Conservation (phyloP, 2,888 invertebrate genomes). For the Scaptomyza reducta region DNA sequence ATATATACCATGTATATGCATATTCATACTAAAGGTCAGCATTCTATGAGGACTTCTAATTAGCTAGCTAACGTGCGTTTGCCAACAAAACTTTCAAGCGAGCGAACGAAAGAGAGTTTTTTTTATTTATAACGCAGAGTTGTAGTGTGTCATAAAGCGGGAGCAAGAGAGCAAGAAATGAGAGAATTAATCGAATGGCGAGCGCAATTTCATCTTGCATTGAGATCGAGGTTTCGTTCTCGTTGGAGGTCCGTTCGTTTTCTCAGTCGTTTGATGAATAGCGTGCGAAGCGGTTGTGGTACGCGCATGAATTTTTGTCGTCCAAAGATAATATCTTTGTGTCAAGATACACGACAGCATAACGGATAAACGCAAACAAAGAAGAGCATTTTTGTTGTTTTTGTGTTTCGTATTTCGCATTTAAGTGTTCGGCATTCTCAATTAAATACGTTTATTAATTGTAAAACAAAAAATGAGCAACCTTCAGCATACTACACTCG, state of each 20-base stretch:
- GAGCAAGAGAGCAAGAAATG: background rate
- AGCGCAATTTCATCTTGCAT: slow-evolving; percentile 22
- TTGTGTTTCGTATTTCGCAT: background rate
- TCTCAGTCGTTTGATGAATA: slow-evolving; percentile 57
- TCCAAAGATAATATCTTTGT: slow-evolving; percentile 31
- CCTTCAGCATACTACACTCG: slow-evolving; percentile 51
- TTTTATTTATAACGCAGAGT: slow-evolving; percentile 4
- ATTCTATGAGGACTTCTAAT: slow-evolving; percentile 6
- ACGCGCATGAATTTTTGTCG: slow-evolving; percentile 57
- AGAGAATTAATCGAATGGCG: background rate
- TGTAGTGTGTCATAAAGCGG: slow-evolving; percentile 13
- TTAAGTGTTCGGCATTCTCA: slow-evolving; percentile 24
- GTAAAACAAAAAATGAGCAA: slow-evolving; percentile 50
- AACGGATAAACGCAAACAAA: slow-evolving; percentile 51
- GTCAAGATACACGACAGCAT: slow-evolving; percentile 28
- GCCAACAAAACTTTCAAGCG: background rate
- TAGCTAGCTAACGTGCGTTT: slow-evolving; percentile 22
- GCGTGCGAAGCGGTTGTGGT: slow-evolving; percentile 56
- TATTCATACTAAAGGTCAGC: slow-evolving; percentile 3
- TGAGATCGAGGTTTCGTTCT: slow-evolving; percentile 25
- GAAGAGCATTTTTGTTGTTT: slow-evolving; percentile 29
- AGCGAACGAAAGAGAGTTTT: slow-evolving; percentile 6
- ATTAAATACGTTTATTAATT: slow-evolving; percentile 35
- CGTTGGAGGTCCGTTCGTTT: background rate
- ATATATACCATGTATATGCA: too few relatives aligned